These are phyloP conservation scores for Desmophyllum pertusum DNA, from an alignment of 92 coral and sea anemone genomes.

Conservation along the genomic window DNA sequence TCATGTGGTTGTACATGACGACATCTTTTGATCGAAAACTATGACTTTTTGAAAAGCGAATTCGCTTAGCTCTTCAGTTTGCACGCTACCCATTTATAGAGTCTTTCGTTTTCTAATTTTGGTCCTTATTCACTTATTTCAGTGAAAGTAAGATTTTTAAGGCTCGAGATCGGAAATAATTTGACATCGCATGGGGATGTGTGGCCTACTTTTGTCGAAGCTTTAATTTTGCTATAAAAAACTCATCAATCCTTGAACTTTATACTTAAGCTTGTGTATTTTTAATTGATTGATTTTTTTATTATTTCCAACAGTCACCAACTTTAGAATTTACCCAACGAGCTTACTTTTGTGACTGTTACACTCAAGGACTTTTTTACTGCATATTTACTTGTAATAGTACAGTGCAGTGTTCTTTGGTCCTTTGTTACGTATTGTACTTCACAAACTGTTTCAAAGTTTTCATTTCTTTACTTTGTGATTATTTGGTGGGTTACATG, in stretches of 20 bases:
- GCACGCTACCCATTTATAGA: neutral
- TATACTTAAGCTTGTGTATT: constrained; percentile 1
- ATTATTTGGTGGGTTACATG: neutral
- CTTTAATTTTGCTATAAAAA: constrained; percentile 4
- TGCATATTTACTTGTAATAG: neutral
- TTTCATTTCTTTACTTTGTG: neutral
- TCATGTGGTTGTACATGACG: constrained; percentile 56
- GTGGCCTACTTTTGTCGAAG: neutral
- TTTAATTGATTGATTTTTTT: neutral
- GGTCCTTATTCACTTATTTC: neutral
- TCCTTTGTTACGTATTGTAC: neutral
- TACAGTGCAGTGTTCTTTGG: neutral
- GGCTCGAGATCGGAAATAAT: neutral
- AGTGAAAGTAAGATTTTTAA: neutral
- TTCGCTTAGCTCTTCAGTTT: neutral
- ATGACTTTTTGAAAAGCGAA: neutral
- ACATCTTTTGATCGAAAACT: constrained; percentile 40
- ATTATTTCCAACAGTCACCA: neutral
- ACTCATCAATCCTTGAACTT: constrained; percentile 15
- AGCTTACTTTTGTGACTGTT: neutral
- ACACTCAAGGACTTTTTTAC: neutral
- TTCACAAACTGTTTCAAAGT: neutral
- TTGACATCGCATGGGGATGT: too few species aligned
- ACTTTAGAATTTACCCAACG: neutral
- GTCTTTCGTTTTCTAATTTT: neutral